These are phyloP conservation scores for Fundulus diaphanus DNA, from an alignment of 2,797 vertebrate species.

Conservation along the genomic window DNA sequence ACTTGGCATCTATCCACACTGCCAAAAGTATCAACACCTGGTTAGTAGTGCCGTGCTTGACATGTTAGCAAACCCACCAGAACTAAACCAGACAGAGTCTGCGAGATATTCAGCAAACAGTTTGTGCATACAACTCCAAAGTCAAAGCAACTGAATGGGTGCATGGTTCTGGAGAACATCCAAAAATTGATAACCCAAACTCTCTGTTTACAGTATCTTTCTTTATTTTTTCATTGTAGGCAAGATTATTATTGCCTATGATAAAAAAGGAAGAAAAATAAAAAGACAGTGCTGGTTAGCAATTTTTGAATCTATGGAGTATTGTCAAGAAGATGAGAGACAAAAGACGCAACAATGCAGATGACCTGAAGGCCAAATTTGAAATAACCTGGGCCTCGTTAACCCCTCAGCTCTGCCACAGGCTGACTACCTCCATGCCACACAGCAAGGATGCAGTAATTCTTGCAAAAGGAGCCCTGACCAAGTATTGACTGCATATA, in stretches of 20 bases:
- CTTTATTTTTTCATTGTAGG: neutral
- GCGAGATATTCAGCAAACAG: neutral
- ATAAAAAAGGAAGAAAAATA: too few species aligned
- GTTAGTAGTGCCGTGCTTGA: neutral
- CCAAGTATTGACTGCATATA: neutral
- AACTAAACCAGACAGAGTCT: neutral
- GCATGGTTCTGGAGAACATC: neutral
- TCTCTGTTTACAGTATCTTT: neutral
- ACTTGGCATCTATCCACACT: neutral
- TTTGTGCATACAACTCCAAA: neutral
- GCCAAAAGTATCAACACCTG: neutral
- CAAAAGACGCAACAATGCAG: neutral
- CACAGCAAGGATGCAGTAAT: neutral
- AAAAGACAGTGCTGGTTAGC: neutral
- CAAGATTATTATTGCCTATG: neutral
- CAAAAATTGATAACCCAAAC: neutral
- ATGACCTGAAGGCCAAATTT: neutral
- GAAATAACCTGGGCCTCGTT: too few species aligned
- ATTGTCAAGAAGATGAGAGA: neutral
- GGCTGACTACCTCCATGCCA: neutral
- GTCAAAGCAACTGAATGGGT: neutral
- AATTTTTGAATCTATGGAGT: neutral
- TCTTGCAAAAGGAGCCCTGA: neutral
- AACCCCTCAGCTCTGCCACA: too few species aligned
- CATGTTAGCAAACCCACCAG: neutral